Percentiles rank a stretch among this genome's conserved stretches.
Conservation (phyloP, 1,140 invertebrate genomes). For the Drosophila watanabei region DNA sequence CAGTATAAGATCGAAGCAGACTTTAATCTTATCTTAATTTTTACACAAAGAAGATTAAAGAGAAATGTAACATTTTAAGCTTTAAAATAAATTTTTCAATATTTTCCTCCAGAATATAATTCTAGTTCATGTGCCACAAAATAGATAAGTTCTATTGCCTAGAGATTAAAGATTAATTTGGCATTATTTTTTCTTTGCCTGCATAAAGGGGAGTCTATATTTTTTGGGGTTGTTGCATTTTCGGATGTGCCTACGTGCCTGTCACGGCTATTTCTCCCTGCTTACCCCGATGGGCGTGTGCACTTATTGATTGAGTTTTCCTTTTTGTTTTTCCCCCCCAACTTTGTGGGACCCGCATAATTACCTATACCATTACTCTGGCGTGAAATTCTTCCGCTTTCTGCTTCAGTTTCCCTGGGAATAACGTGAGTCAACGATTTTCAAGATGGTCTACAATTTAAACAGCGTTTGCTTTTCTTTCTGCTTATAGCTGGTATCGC, state of each 20-base stretch:
- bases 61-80: not conserved
- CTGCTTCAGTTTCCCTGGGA: conserved; percentile 52
- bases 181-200: not conserved
- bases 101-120: not conserved
- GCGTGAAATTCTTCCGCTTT: conserved; percentile 50
- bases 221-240: conserved; percentile 28
- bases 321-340: conserved; percentile 3
- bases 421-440: conserved; percentile 72
- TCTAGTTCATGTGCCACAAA: not conserved
- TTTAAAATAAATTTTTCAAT: not conserved
- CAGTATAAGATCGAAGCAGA: conserved; percentile 17
- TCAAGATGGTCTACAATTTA: conserved; percentile 35
- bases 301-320: conserved; percentile 62
- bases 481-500: conserved; percentile 21
- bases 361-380: conserved; percentile 41
- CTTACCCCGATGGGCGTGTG: conserved; percentile 30
- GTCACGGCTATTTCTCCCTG: conserved; percentile 35
- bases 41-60: not conserved
- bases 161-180: not conserved
- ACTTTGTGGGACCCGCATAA: conserved; percentile 47
- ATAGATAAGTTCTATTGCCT: not conserved
- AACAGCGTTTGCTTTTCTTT: conserved; percentile 44
- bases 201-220: not conserved
- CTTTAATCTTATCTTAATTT: not conserved
- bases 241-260: conserved; percentile 42